Evolutionary conservation across 2,113 vertebrate genomes (phyloP).

Genomic region (Mirounga angustirostris): DNA sequence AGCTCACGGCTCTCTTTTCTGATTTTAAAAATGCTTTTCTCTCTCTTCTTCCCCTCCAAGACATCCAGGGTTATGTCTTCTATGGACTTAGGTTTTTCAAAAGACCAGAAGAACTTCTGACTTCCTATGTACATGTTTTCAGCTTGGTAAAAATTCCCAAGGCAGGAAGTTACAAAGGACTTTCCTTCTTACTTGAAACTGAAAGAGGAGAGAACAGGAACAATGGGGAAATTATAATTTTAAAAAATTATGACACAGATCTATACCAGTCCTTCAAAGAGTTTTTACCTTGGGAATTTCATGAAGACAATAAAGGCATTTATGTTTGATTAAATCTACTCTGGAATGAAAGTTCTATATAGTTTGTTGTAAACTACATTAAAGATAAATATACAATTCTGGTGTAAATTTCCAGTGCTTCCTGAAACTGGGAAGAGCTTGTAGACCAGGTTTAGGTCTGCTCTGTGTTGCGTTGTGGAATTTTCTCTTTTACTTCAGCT

Average conservation of each 20-base stretch:
- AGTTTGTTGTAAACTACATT: background rate
- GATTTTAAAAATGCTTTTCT: background rate
- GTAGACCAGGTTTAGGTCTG: background rate
- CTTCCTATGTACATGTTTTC: background rate
- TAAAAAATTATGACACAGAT: background rate
- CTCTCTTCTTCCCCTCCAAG: background rate
- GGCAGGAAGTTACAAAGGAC: background rate
- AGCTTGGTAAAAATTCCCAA: conserved; percentile 5
- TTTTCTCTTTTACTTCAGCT: conserved; percentile 26
- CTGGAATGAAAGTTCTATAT: background rate
- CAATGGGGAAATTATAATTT: background rate
- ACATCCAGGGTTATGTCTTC: background rate
- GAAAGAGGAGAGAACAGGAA: background rate
- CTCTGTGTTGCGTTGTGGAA: background rate
- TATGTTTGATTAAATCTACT: background rate
- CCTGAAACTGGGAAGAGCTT: background rate
- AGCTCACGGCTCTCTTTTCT: background rate
- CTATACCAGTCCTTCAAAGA: background rate
- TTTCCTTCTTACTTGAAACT: background rate
- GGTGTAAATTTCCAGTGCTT: background rate
- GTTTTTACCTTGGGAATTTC: background rate
- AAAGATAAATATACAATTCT: background rate
- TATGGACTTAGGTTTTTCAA: background rate
- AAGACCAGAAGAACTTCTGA: background rate
- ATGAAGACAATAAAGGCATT: background rate